These are phyloP conservation scores for Muntiacus muntjak DNA, from an alignment of 2,113 vertebrate genomes.

Conservation along the genomic window DNA sequence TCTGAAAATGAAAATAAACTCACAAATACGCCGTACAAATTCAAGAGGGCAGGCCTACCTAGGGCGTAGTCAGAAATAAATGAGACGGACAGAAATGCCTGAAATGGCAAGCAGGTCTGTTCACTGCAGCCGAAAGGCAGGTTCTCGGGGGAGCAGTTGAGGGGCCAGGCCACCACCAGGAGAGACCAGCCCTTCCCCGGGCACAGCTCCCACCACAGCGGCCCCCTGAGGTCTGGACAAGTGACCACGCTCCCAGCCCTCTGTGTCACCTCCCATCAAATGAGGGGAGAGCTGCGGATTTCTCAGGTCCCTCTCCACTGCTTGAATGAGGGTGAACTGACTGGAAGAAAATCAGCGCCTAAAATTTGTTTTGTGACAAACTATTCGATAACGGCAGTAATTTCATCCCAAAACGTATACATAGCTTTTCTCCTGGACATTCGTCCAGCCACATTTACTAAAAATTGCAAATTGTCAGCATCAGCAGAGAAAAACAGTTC, in stretches of 20 bases:
- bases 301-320: background rate
- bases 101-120: background rate
- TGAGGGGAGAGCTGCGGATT: background rate
- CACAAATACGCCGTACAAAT: background rate
- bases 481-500: background rate
- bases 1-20: conserved; percentile 17
- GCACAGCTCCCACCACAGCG: background rate
- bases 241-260: background rate
- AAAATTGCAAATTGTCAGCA: background rate
- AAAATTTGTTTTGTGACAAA: background rate
- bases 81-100: background rate
- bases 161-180: background rate
- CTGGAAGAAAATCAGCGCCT: background rate
- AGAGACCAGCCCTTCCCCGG: background rate
- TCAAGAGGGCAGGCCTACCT: background rate
- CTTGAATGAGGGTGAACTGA: background rate
- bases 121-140: background rate
- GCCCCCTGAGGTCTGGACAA: background rate
- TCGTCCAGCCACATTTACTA: background rate
- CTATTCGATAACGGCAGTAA: background rate
- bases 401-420: background rate
- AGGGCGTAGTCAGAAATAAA: background rate
- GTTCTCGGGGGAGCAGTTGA: background rate
- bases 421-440: background rate
- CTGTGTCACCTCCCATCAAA: background rate